A percentile compares a stretch with the other conserved stretches of the same genome.
Conservation (phyloP, 2,113 vertebrate genomes). For the Fulica atra region DNA sequence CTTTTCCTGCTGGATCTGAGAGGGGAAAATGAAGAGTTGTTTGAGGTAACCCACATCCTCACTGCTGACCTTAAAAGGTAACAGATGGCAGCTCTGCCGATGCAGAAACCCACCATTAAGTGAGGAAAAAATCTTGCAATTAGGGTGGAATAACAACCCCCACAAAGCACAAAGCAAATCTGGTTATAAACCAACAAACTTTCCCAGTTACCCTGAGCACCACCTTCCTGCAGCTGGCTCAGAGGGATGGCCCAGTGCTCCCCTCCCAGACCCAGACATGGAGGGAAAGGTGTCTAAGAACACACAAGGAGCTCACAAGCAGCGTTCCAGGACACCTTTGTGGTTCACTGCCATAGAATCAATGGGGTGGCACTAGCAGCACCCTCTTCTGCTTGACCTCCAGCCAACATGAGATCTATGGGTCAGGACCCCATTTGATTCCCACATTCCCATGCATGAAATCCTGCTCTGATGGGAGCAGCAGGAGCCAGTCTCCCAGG, state of each 20-base stretch:
- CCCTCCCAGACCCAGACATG: not conserved
- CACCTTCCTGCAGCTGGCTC: not conserved
- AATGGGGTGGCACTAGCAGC: no score
- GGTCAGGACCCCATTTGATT: not conserved
- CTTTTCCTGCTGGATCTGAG: slow-evolving; percentile 71
- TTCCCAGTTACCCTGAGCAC: not conserved
- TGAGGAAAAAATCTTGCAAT: not conserved
- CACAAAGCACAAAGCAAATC: not conserved
- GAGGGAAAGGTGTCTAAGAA: not conserved
- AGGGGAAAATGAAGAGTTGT: not conserved
- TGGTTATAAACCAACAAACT: not conserved
- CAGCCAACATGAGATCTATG: not conserved
- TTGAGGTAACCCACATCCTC: not conserved
- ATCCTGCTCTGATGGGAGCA: not conserved
- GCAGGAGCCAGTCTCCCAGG: not conserved
- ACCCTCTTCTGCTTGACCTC: not conserved
- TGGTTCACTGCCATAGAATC: not conserved
- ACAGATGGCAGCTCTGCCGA: no score
- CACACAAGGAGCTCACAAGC: no score
- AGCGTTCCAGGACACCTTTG: accelerated
- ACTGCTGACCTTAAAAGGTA: not conserved
- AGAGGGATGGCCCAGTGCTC: not conserved
- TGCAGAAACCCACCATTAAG: not conserved
- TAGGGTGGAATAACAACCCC: not conserved
- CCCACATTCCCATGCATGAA: not conserved